phyloP scores from a whole-genome alignment of 1,140 invertebrate genomes.

The Teleogryllus occipitalis region DNA sequence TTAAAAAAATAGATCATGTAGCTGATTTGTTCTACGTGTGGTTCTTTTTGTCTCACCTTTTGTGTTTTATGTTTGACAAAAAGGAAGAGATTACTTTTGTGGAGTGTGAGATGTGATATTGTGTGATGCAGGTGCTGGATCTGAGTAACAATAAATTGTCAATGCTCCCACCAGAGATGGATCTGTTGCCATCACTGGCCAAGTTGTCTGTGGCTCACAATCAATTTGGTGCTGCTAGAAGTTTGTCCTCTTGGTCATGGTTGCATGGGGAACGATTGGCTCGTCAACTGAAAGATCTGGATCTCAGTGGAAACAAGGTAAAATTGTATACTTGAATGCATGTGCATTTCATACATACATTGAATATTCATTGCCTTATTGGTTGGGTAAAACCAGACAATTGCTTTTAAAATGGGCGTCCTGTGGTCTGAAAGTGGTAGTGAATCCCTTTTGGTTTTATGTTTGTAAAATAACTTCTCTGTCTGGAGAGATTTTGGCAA shows the following conservation, averaged over 20 bases:
- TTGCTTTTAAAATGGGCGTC: not conserved
- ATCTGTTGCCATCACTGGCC: constrained; percentile 51
- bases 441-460: no score
- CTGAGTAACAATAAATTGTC: constrained; percentile 66
- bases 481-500: no score
- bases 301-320: constrained; percentile 54
- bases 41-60: no score
- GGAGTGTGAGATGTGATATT: no score
- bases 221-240: constrained; percentile 44
- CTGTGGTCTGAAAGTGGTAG: no score
- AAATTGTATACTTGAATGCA: constrained; percentile 24
- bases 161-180: constrained; percentile 63
- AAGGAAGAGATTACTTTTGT: no score
- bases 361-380: no score
- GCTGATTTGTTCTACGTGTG: no score
- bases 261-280: constrained; percentile 33
- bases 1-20: no score
- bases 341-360: no score
- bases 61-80: no score
- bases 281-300: constrained; percentile 35
- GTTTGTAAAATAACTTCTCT: no score
- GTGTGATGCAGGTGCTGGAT: constrained; percentile 39
- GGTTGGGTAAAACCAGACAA: not conserved
- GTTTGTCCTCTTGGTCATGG: constrained; percentile 52
- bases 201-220: constrained; percentile 66